These are phyloP conservation scores for Diogma glabrata DNA, from an alignment of 2,888 invertebrate genomes.

Conservation along the genomic window DNA sequence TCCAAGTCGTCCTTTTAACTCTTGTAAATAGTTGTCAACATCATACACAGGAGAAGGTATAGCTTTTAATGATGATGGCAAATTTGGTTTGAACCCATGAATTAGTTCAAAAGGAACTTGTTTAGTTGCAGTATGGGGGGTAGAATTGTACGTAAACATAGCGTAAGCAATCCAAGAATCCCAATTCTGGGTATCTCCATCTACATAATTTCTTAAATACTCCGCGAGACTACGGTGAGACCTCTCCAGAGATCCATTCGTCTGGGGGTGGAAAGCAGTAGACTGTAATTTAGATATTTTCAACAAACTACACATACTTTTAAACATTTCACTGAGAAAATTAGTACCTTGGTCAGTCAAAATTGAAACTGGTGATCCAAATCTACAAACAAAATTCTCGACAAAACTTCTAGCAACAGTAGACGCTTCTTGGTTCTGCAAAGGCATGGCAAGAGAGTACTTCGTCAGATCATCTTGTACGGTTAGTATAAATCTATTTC, in stretches of 20 bases:
- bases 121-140: too few species aligned
- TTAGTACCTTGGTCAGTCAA: neutral
- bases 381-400: neutral
- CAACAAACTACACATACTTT: neutral
- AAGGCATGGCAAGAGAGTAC: neutral
- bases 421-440: neutral
- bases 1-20: too few species aligned
- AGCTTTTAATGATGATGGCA: too few species aligned
- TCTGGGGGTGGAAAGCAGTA: neutral
- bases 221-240: neutral
- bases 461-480: neutral
- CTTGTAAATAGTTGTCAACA: too few species aligned
- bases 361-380: neutral
- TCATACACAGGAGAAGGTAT: too few species aligned
- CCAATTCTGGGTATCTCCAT: too few species aligned
- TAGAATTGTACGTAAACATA: too few species aligned
- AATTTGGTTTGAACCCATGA: too few species aligned
- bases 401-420: neutral
- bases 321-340: neutral
- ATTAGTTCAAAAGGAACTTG: too few species aligned
- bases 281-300: constrained; percentile 5
- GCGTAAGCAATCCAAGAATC: too few species aligned
- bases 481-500: neutral
- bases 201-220: too few species aligned
- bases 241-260: too few species aligned